phyloP scores from a whole-genome alignment of 2,888 invertebrate genomes.

The Hirtodrosophila confusa region DNA sequence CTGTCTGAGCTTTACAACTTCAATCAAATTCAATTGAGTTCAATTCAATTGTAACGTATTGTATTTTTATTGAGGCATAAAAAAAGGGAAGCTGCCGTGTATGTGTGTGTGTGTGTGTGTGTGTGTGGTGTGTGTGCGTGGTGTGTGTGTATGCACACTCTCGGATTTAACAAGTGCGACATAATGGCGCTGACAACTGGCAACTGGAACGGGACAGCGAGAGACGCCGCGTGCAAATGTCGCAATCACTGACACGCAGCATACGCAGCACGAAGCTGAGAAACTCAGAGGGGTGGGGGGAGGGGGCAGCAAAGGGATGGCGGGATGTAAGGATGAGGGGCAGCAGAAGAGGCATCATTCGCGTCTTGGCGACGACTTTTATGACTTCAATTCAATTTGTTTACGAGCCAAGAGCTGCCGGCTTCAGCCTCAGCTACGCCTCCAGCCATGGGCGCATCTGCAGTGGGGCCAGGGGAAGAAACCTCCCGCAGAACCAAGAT shows the following conservation, averaged over 20 bases:
- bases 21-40: slow-evolving; percentile 80
- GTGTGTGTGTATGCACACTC: slow-evolving; percentile 36
- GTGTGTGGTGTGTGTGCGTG: neutral
- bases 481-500: too few species aligned
- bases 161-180: slow-evolving; percentile 76
- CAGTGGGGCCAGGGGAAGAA: neutral
- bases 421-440: neutral
- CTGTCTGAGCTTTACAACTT: slow-evolving; percentile 78
- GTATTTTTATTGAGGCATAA: slow-evolving; percentile 80
- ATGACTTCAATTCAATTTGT: slow-evolving; percentile 80
- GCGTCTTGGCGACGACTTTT: slow-evolving; percentile 74
- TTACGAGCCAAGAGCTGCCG: slow-evolving; percentile 68
- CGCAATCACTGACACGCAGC: slow-evolving; percentile 78
- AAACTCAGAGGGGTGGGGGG: neutral
- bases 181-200: slow-evolving; percentile 74
- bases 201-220: slow-evolving; percentile 29
- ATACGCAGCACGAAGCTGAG: slow-evolving; percentile 43
- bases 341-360: slow-evolving; percentile 38
- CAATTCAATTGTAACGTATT: slow-evolving; percentile 80
- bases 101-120: slow-evolving; percentile 2
- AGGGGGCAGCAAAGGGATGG: too few species aligned
- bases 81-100: slow-evolving; percentile 60
- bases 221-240: slow-evolving; percentile 48
- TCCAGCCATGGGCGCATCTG: neutral
- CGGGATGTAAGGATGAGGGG: neutral